These are phyloP conservation scores for Ceyx cyanopectus DNA, from an alignment of 2,113 vertebrate species.

Conservation along the genomic window DNA sequence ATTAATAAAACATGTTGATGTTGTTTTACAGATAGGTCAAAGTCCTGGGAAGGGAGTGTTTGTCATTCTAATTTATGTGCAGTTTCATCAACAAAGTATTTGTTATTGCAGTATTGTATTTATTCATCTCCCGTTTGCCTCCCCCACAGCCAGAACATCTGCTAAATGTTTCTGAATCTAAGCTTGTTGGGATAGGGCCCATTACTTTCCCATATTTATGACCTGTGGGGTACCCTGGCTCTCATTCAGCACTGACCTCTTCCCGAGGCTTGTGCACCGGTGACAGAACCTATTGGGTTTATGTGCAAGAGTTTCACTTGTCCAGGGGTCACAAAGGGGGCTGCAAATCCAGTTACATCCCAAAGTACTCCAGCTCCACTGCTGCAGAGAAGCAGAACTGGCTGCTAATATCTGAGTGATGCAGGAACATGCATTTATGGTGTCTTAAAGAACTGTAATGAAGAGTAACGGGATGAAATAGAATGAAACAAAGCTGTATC, in stretches of 20 bases:
- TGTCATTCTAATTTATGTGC: slow-evolving; percentile 42
- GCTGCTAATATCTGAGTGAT: not conserved
- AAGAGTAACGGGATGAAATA: not conserved
- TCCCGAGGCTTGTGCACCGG: not conserved
- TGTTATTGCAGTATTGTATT: slow-evolving; percentile 52
- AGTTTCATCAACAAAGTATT: slow-evolving; percentile 63
- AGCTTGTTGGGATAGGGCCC: slow-evolving; percentile 58
- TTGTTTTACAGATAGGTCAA: slow-evolving; percentile 33
- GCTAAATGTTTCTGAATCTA: slow-evolving; percentile 57
- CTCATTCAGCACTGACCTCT: slow-evolving; percentile 42
- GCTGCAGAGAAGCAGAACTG: not conserved
- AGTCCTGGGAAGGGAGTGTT: slow-evolving; percentile 39
- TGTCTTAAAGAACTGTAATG: not conserved
- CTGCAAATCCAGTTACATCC: not conserved
- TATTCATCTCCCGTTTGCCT: slow-evolving; percentile 61
- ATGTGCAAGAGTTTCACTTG: slow-evolving; percentile 17
- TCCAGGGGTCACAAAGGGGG: slow-evolving; percentile 42
- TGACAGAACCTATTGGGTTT: not conserved
- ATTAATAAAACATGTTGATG: slow-evolving; percentile 51
- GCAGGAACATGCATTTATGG: not conserved
- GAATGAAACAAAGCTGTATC: not conserved
- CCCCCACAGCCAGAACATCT: slow-evolving; percentile 65
- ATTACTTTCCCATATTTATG: slow-evolving; percentile 61
- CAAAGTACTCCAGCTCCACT: not conserved
- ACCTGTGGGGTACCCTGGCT: slow-evolving; percentile 64